Evolutionary conservation across 2,888 invertebrate genomes (phyloP), one percentile per base, ranked within the genome.

Genomic region (Sminthurides aquaticus): DNA sequence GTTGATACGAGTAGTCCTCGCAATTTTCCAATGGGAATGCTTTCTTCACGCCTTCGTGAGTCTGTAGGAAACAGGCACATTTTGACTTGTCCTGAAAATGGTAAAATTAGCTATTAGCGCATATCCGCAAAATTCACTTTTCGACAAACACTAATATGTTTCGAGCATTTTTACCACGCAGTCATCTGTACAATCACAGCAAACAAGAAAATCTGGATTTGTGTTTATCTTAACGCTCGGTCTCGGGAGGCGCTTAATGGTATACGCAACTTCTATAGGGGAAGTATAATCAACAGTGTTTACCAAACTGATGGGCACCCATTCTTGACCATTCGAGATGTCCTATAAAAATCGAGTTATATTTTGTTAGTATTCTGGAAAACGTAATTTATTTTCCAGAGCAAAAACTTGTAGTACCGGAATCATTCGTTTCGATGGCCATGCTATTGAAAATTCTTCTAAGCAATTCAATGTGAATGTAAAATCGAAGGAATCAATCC

Each of bases 161-260:
- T 25, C 2, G 2, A 22, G 18, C 3, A 63, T 26, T 11, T 34
- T 78, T 76, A 90, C 90, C 80, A 84, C 83, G 77, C 96, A 97
- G 77, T 94, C 91, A 76, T 96, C 95, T 0, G 86, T 87, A 71
- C 97, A 97, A 78, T 93, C 90, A 77, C 97, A 97, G 56, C 95
- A 89, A 67, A 88, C 87, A 34, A 96, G 80, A 80, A 95, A 97
- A 62, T 89, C 87, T 0, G 86, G 84, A 79, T 95, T 89, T 1
- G 89, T 78, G 80, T 92, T 91, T 49, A 93, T 81, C 61, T 87
- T 83, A 0, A 96, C 95, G 5, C 90, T 92, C 62, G 89, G 86
- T 0, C 89, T 88, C 11, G 94, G 91, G 59, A 90, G 87, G 2
- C 95, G 82, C 74, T 86, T 84, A 3, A 88, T 89, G 67, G 90